Conservation (phyloP, 1,140 invertebrate genomes). For the Caligus rogercresseyi region DNA sequence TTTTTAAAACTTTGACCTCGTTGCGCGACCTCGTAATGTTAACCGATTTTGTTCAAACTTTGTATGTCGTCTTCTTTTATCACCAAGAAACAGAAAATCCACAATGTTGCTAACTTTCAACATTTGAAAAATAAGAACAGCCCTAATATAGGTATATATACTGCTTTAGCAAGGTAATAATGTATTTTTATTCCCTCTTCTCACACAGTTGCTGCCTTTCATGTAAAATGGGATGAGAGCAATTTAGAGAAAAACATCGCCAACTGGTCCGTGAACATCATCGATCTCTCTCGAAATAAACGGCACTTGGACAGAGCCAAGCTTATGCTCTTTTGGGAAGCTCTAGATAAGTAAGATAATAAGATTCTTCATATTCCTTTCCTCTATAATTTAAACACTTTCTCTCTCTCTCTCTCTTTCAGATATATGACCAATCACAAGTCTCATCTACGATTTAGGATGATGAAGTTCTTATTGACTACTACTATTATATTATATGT, state of each 20-base stretch:
- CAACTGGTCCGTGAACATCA: constrained; percentile 85
- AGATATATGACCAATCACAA: constrained; percentile 82
- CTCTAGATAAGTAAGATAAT: constrained; percentile 63
- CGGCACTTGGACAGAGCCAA: constrained; percentile 89
- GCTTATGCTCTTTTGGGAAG: constrained; percentile 91
- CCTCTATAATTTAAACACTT: constrained; percentile 8
- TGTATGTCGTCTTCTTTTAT: too few species aligned
- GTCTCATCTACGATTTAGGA: constrained; percentile 63
- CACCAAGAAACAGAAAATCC: too few species aligned
- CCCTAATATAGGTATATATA: too few species aligned
- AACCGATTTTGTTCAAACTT: too few species aligned
- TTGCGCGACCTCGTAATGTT: too few species aligned
- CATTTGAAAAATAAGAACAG: too few species aligned
- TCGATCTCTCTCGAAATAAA: constrained; percentile 76
- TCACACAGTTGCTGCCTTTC: constrained; percentile 94
- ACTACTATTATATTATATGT: too few species aligned
- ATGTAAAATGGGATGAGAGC: constrained; percentile 91
- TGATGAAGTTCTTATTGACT: too few species aligned
- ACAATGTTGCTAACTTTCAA: too few species aligned
- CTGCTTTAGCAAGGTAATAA: too few species aligned
- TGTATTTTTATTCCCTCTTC: too few species aligned
- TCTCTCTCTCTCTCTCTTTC: constrained; percentile 34
- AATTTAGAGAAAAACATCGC: constrained; percentile 79
- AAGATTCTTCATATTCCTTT: constrained; percentile 13
- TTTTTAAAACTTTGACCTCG: too few species aligned